Evolutionary conservation across 2,113 vertebrate genomes (phyloP), one percentile per base, ranked within the genome.

Genomic region (Seriola rivoliana): DNA sequence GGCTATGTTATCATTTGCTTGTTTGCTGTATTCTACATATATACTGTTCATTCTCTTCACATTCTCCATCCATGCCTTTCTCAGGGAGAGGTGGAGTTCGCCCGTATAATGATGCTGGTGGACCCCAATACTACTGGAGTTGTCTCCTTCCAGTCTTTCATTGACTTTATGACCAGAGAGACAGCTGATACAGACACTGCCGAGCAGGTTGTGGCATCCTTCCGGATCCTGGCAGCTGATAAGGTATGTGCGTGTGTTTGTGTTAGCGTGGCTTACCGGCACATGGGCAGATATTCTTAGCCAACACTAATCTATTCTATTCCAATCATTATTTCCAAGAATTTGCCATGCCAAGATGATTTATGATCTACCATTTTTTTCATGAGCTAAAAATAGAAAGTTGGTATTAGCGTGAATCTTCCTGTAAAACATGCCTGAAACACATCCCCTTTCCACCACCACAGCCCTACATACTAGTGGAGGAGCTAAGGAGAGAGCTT

Each of bases 71-170:
- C 7, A 2, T n/a, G 4, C 5, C 10, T 65, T 73, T 73, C 46
- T 3, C 77, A 99, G 98, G 98, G 97, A 0, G 97, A 99, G 0
- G 96, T 96, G 0, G 98, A 99, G 65, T 99, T 99, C 93, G 95
- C 96, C 80, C 96, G 98, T 8, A 99, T 98, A 85, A 99, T 99
- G 97, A 94, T 97, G 3, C 89, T 97, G n/a, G 98, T 99, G 21
- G 98, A 98, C 79, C 94, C 97, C 90, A 98, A 96, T 82, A 88
- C 84, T 62, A 96, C 95, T 0, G 97, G 97, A 0, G 90, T 86
- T 0, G 97, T 99, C 57, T 98, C 98, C 17, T 99, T 99, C 96
- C 98, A 99, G 90, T 97, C 97, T 46, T 99, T 99, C 88, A 98
- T 99, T 0, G 97, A 99, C 93, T 99, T 99, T 85, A 99, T 99